These are phyloP conservation scores for Anarsia innoxiella DNA, from an alignment of 2,888 invertebrate genomes.

Conservation along the genomic window DNA sequence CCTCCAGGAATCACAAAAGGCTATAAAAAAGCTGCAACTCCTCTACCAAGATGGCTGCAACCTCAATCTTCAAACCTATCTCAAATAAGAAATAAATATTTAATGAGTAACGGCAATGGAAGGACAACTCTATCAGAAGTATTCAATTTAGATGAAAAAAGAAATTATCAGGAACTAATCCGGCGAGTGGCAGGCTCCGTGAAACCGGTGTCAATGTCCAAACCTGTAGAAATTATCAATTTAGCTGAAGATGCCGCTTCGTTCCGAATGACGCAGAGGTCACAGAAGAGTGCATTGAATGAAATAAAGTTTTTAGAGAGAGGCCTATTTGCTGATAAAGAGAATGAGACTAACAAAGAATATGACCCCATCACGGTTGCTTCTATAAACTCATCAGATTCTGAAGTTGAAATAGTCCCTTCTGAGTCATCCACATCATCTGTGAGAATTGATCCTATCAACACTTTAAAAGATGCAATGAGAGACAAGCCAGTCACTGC, in stretches of 20 bases:
- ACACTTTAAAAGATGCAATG: constrained; percentile 75
- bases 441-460: constrained; percentile 56
- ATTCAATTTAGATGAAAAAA: constrained; percentile 74
- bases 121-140: constrained; percentile 62
- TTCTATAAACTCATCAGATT: constrained; percentile 64
- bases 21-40: constrained; percentile 44
- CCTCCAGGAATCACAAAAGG: constrained; percentile 53
- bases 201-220: constrained; percentile 34
- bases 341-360: constrained; percentile 40
- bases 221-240: constrained; percentile 43
- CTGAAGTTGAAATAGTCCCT: constrained; percentile 56
- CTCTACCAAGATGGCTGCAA: constrained; percentile 53
- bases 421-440: constrained; percentile 61
- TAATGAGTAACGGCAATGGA: constrained; percentile 46
- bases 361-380: constrained; percentile 63
- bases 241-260: constrained; percentile 51
- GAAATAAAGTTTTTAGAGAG: constrained; percentile 50
- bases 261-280: constrained; percentile 44
- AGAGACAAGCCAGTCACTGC: constrained; percentile 66
- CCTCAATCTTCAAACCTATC: constrained; percentile 35
- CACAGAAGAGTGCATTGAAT: constrained; percentile 50
- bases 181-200: constrained; percentile 45
- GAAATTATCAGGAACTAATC: constrained; percentile 71
- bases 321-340: constrained; percentile 37
- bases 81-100: constrained; percentile 36